Percentiles rank a stretch among this genome's conserved stretches.
Conservation (phyloP, 2,888 invertebrate genomes). For the Caenorhabditis parvicauda region DNA sequence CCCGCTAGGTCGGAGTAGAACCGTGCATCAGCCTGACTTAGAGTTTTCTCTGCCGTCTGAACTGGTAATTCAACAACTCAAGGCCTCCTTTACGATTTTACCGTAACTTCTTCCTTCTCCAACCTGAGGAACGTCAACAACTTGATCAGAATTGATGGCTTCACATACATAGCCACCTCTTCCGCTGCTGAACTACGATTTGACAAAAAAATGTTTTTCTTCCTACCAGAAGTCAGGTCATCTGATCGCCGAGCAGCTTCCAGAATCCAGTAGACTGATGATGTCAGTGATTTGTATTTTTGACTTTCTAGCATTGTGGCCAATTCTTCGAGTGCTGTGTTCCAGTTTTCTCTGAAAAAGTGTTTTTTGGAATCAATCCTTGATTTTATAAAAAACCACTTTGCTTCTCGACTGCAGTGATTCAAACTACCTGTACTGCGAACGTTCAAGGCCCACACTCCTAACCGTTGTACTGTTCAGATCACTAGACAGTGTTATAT, state of each 20-base stretch:
- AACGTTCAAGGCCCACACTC: too few species aligned
- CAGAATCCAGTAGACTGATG: not conserved
- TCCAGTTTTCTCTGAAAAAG: not conserved
- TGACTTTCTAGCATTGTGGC: not conserved
- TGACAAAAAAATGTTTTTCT: not conserved
- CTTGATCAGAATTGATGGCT: not conserved
- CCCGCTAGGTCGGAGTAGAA: too few species aligned
- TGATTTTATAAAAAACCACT: too few species aligned
- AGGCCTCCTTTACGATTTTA: too few species aligned
- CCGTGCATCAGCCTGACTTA: too few species aligned
- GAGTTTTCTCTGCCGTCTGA: too few species aligned
- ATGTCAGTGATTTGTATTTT: not conserved
- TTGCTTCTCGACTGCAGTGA: too few species aligned
- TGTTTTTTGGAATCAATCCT: not conserved
- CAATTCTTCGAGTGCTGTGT: not conserved
- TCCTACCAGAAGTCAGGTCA: not conserved
- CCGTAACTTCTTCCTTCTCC: not conserved
- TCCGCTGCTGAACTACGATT: slow-evolving; percentile 6
- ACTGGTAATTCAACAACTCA: too few species aligned
- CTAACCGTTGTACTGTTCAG: too few species aligned
- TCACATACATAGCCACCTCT: not conserved
- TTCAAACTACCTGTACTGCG: too few species aligned
- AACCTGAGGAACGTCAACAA: not conserved
- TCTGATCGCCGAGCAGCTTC: not conserved
- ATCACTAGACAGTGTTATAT: too few species aligned